Conservation (phyloP, 2,113 vertebrate genomes). For the Candoia aspera region DNA sequence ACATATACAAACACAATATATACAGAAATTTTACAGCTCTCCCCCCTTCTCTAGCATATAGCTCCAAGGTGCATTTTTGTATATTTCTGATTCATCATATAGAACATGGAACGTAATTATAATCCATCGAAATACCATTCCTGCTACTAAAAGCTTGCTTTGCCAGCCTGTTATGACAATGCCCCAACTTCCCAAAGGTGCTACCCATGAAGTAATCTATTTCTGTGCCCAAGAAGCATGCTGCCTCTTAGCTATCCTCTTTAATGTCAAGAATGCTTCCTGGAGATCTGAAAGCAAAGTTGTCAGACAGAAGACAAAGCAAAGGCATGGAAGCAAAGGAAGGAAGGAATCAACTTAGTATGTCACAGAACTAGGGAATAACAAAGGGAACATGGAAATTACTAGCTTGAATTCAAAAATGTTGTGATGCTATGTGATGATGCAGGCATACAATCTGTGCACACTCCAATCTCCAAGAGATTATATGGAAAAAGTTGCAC, state of each 20-base stretch:
- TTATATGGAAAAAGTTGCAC: not conserved
- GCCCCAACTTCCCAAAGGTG: not conserved
- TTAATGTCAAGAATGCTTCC: slow-evolving; percentile 41
- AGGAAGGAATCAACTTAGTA: not conserved
- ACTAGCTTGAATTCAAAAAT: not conserved
- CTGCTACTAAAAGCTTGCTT: slow-evolving; percentile 39
- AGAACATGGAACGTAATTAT: slow-evolving; percentile 60
- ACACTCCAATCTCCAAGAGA: not conserved
- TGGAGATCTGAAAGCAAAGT: slow-evolving; percentile 12
- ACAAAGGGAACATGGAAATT: not conserved
- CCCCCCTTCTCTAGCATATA: slow-evolving; percentile 42
- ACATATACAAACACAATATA: not conserved
- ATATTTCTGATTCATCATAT: slow-evolving; percentile 66
- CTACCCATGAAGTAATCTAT: slow-evolving; percentile 3
- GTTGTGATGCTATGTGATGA: not conserved
- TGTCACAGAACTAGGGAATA: not conserved
- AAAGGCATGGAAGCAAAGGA: not conserved
- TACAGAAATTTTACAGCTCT: slow-evolving; percentile 41
- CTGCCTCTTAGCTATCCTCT: slow-evolving; percentile 21
- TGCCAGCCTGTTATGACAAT: not conserved
- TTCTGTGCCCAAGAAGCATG: slow-evolving; percentile 41
- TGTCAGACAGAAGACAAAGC: not conserved
- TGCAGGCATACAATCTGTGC: not conserved
- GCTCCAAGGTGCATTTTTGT: slow-evolving; percentile 59
- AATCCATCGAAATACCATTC: slow-evolving; percentile 63